Conservation (phyloP, 2,797 vertebrate species). For the Cyclopterus lumpus region DNA sequence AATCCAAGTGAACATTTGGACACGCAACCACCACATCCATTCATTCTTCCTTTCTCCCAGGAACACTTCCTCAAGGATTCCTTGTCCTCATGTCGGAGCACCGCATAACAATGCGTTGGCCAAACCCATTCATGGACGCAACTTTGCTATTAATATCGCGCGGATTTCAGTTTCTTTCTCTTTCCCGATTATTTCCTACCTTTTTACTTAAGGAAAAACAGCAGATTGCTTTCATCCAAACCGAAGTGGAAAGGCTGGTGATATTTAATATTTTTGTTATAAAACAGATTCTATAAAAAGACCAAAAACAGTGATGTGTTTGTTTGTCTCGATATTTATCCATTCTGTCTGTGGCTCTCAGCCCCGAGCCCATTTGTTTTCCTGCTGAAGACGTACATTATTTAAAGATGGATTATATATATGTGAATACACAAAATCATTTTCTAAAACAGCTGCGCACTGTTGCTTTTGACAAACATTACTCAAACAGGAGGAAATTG, state of each 20-base stretch:
- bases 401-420: neutral
- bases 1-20: conserved; percentile 47
- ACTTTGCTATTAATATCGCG: conserved; percentile 4
- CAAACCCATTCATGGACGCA: conserved; percentile 9
- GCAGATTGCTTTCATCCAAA: neutral
- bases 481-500: no score
- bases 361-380: neutral
- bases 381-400: neutral
- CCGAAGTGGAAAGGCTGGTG: neutral
- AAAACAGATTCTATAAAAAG: conserved; percentile 30
- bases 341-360: neutral
- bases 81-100: conserved; percentile 33
- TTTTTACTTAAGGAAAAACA: neutral
- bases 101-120: conserved; percentile 2
- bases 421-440: neutral
- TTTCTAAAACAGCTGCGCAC: neutral
- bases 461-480: neutral
- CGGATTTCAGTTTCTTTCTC: neutral
- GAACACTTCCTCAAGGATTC: conserved; percentile 43
- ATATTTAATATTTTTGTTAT: conserved; percentile 6
- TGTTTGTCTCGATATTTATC: neutral
- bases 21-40: conserved; percentile 40
- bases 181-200: neutral
- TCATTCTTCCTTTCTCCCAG: conserved; percentile 34
- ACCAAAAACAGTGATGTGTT: neutral